phyloP scores from a whole-genome alignment of 2,113 vertebrate genomes.

The Cheirogaleus medius region DNA sequence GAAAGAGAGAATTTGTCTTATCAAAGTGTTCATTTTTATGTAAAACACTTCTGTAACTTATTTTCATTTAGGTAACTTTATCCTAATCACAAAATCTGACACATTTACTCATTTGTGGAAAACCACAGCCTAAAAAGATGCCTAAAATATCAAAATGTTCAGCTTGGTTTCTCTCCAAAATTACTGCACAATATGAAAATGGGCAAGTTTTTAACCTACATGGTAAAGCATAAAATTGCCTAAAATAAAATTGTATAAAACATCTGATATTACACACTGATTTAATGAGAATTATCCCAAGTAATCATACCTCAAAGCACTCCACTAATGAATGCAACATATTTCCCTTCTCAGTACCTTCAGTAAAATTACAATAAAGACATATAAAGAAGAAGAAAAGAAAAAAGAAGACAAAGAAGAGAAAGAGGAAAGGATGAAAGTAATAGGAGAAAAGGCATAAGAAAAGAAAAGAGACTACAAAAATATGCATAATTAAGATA shows the following conservation, averaged over 20 bases:
- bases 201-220: background rate
- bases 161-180: background rate
- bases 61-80: background rate
- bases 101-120: background rate
- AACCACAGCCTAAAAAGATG: background rate
- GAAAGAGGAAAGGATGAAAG: constrained; percentile 52
- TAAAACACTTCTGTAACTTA: background rate
- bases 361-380: background rate
- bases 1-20: background rate
- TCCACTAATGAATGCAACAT: background rate
- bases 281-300: background rate
- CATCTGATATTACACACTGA: background rate
- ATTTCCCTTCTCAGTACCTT: background rate
- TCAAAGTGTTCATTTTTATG: background rate
- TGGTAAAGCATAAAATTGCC: background rate
- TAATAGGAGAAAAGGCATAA: constrained; percentile 40
- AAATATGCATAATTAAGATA: background rate
- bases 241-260: background rate
- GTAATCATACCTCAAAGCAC: background rate
- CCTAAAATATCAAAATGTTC: background rate
- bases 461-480: constrained; percentile 42
- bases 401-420: constrained; percentile 34
- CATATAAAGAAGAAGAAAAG: background rate
- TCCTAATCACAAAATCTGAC: background rate
- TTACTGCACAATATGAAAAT: background rate